Base-by-base conservation (phyloP, 2,113 vertebrate species). In the Uria aalge region DNA sequence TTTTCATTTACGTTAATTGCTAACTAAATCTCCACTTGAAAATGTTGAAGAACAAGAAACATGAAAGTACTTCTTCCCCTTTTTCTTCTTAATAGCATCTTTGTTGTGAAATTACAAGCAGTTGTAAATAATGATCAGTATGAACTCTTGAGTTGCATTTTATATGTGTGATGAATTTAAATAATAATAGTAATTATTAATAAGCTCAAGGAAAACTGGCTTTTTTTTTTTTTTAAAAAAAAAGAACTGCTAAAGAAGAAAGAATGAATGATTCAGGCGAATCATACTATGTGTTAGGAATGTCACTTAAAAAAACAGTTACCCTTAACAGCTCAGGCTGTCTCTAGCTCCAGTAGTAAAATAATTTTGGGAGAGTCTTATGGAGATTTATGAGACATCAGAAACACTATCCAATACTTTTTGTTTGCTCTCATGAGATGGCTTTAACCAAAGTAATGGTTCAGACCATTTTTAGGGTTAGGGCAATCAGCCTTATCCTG, bases 151-250 rank as follows among this genome's bases (percentile, higher is more conserved):
- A 93, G 66, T 56, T 85, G 34, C 11, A 67, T 92, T 75, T 94
- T 88, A 26, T 63, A 24, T 50, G 26, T 18, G 12, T 52, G 12
- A 22, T 48, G 26, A 92, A 75, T 83, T 94, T 48, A 78, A 93
- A 90, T 92, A 90, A 90, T 68, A 92, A 64, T 40, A 60, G 36
- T 36, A 73, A 91, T 86, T 67, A 77, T 74, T 94, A 88, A 88
- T 71, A 80, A 67, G 19, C 20, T 71, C 36, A n/a, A 63, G 32
- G 18, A 93, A 92, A 96, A 29, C 11, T 68, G 36, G 20, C 23
- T 75, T 45, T 20, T 19, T 45, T 19, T 45, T 45, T 47, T 45
- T 47, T 45, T 47, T 8, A 18, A 60, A 62, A 52, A 40, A 64
- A 62, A 52, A 40, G 3, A 32, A 18, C 17, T 52, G 56, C 11